Base-by-base conservation (phyloP, 2,797 vertebrate species). In the Argentina silus region DNA sequence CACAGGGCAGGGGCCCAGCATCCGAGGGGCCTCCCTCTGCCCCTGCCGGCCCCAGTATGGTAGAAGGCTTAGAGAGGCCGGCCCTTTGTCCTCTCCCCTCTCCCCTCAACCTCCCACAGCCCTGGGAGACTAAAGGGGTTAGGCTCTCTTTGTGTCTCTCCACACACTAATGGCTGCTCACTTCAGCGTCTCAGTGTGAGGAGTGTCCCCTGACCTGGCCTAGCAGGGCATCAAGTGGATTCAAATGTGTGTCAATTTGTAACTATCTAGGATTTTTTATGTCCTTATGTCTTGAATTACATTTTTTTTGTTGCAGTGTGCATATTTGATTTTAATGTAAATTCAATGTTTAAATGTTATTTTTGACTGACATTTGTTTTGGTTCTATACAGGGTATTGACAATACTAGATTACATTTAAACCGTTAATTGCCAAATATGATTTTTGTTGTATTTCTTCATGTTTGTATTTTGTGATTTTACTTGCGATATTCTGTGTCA, bases 61-160 rank as follows among this genome's bases (percentile, higher is more conserved):
- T 51, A 48, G 48, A 70, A 55, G 73, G 77, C 78, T 85, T 64
- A 72, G 66, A 78, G 75, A 85, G 76, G 62, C 70, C 17, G 9
- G 0, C 72, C 64, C 74, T 90, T 88, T 88, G 86, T 84, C 78
- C 68, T 72, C 14, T 67, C 43, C 74, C 70, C 42, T 70, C 83
- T 79, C 79, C 21, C 70, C 75, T 85, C 75, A 81, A 21, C 70
- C 75, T 85, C 75, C 82, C 79, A 72, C 57, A 0, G 60, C 76
- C 76, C 78, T 73, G 72, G 67, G 81, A 83, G 82, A 76, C 76
- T 62, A n/a, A 76, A 81, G 78, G 76, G 83, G 78, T 78, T 72
- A 78, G 77, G 67, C 79, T 80, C 78, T 81, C 83, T 88, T 83
- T 86, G 76, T 86, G 76, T 56, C 53, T 81, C 77, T 80, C 72